Evolutionary conservation across 2,797 vertebrate species (phyloP).

Genomic region (Etheostoma perlongum): DNA sequence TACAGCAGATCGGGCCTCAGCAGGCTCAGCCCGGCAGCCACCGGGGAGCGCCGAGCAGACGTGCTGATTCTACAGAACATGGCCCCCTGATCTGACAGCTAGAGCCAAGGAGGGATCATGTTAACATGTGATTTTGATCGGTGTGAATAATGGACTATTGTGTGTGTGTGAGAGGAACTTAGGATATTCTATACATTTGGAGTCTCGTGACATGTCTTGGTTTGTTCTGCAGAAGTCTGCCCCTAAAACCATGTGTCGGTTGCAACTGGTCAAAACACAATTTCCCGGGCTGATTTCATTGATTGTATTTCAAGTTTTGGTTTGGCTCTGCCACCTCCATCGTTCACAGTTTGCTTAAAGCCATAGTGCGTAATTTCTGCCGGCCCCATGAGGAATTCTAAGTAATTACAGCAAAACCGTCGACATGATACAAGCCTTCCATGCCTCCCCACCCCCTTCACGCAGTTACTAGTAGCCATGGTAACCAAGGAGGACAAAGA

Average conservation of each 20-base stretch:
- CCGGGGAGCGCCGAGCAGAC: conserved; percentile 59
- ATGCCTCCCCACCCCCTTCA: too few relatives aligned
- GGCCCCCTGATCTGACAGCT: conserved; percentile 47
- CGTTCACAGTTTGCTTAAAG: conserved; percentile 17
- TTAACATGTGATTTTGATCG: conserved; percentile 46
- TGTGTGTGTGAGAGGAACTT: conserved; percentile 31
- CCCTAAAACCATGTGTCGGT: too few relatives aligned
- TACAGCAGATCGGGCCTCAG: conserved; percentile 66
- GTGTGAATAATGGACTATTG: not conserved
- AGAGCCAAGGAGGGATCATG: conserved; percentile 30
- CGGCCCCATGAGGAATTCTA: too few relatives aligned
- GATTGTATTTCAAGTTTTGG: conserved; percentile 56
- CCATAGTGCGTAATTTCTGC: too few relatives aligned
- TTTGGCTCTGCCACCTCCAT: conserved; percentile 14
- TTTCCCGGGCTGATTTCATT: conserved; percentile 60
- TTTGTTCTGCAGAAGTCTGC: conserved; percentile 41
- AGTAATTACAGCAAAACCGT: too few relatives aligned
- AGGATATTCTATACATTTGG: conserved; percentile 50
- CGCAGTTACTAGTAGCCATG: too few relatives aligned
- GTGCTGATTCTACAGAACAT: conserved; percentile 60
- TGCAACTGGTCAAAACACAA: conserved; percentile 59
- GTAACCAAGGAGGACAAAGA: too few relatives aligned
- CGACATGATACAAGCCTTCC: too few relatives aligned
- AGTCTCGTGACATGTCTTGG: conserved; percentile 55
- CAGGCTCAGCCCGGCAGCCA: conserved; percentile 54